Evolutionary conservation across 2,797 vertebrate genomes (phyloP).

Genomic region (Alectoris magna): DNA sequence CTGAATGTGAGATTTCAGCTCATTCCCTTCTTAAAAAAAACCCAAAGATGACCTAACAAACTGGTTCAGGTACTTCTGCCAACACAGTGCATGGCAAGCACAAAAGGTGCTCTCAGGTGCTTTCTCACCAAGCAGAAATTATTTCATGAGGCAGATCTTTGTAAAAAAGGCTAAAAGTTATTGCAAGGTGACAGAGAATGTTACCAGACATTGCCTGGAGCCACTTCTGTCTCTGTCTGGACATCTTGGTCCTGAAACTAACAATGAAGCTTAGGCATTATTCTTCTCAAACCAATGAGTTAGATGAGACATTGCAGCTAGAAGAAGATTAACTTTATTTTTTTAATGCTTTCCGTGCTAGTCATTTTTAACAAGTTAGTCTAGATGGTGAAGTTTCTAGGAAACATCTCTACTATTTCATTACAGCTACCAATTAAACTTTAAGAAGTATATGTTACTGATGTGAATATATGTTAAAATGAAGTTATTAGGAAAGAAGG

Average conservation of each 20-base stretch:
- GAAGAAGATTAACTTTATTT: not conserved
- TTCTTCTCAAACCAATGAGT: not conserved
- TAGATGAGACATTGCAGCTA: not conserved
- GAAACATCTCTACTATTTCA: not conserved
- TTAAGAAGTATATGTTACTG: not conserved
- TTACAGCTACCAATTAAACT: not conserved
- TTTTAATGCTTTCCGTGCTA: not conserved
- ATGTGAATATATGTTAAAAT: not conserved
- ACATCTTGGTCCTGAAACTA: not conserved
- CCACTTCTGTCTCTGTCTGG: not conserved
- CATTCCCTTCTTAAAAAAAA: not conserved
- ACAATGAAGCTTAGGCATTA: rapidly evolving
- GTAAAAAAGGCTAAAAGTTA: not conserved
- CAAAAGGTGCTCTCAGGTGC: not conserved
- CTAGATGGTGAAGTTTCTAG: not conserved
- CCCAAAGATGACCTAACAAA: not conserved
- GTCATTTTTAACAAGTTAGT: not conserved
- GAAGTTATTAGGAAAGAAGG: not conserved
- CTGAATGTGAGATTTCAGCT: rapidly evolving
- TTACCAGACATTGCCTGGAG: not conserved
- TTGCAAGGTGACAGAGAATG: not conserved
- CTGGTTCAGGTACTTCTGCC: not conserved
- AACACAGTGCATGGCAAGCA: rapidly evolving
- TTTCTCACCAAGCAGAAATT: not conserved
- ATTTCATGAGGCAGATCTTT: not conserved